phyloP scores from a whole-genome alignment of 2,888 invertebrate species.

The Drosophila mayaguana region DNA sequence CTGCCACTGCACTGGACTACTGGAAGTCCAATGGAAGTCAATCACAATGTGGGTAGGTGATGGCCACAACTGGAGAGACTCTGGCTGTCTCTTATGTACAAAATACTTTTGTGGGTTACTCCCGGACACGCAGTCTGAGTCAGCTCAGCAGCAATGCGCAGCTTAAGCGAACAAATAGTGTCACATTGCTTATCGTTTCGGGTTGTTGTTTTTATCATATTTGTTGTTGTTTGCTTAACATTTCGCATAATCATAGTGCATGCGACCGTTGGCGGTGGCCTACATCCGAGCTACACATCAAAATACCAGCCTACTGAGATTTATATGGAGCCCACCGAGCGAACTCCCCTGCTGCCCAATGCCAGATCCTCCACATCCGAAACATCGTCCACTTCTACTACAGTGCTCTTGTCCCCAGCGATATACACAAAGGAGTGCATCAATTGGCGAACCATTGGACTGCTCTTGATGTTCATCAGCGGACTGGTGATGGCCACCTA shows the following conservation, averaged over 20 bases:
- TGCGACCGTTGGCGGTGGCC: conserved; percentile 3
- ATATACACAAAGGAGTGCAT: conserved; percentile 55
- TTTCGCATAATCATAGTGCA: conserved; percentile 50
- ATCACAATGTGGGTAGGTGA: conserved; percentile 43
- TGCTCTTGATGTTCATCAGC: conserved; percentile 66
- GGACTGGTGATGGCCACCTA: conserved; percentile 77
- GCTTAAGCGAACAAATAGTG: conserved; percentile 14
- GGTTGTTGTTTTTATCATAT: conserved; percentile 44
- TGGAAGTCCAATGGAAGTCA: conserved; percentile 33
- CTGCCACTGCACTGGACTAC: neutral
- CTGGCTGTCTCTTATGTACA: neutral
- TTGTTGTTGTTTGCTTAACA: conserved; percentile 53
- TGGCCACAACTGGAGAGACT: conserved; percentile 14
- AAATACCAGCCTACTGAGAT: conserved; percentile 9
- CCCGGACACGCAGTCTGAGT: neutral
- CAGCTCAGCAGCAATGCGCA: neutral
- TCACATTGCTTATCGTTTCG: conserved; percentile 36
- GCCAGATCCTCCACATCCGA: conserved; percentile 1
- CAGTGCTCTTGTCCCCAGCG: neutral
- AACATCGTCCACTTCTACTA: neutral
- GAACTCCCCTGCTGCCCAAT: conserved; percentile 30
- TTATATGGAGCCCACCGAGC: conserved; percentile 37
- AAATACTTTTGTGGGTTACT: neutral
- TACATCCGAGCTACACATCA: conserved; percentile 7
- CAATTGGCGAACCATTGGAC: conserved; percentile 67